phyloP scores from a whole-genome alignment of 2,888 invertebrate genomes.

The Netelia melanura region DNA sequence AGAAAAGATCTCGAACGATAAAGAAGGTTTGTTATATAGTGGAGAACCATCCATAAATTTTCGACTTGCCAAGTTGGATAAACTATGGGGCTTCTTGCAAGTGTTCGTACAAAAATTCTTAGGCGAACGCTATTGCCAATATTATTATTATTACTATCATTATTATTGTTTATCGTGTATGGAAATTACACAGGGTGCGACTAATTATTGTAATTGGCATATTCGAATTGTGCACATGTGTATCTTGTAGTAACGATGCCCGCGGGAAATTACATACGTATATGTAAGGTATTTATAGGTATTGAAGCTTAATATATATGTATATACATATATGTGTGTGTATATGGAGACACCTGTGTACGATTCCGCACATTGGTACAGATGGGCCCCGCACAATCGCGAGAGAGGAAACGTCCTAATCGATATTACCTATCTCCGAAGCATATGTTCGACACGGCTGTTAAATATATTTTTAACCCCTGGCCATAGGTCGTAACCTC shows the following conservation, averaged over 20 bases:
- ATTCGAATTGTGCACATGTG: constrained; percentile 46
- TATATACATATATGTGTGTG: not conserved
- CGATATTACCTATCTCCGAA: constrained; percentile 69
- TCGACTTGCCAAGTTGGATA: constrained; percentile 64
- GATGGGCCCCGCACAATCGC: constrained; percentile 24
- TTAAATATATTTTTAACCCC: constrained; percentile 56
- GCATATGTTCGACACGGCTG: constrained; percentile 67
- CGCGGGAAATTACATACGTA: constrained; percentile 43
- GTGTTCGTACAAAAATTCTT: constrained; percentile 32
- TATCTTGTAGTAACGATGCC: constrained; percentile 44
- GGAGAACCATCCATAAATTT: constrained; percentile 60
- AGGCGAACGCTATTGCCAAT: constrained; percentile 5
- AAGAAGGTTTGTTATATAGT: constrained; percentile 53
- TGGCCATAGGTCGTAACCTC: constrained; percentile 45
- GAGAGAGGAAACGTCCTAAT: constrained; percentile 64
- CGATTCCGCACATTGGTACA: constrained; percentile 36
- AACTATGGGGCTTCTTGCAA: constrained; percentile 51
- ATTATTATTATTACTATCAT: constrained; percentile 1
- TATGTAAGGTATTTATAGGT: not conserved
- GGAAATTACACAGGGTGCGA: constrained; percentile 65
- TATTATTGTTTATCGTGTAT: constrained; percentile 37
- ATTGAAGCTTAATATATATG: no score
- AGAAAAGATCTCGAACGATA: constrained; percentile 47
- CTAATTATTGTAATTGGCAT: constrained; percentile 71
- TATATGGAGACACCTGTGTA: constrained; percentile 14